Evolutionary conservation across 2,888 invertebrate species (phyloP).

Genomic region (Parnassius apollo): DNA sequence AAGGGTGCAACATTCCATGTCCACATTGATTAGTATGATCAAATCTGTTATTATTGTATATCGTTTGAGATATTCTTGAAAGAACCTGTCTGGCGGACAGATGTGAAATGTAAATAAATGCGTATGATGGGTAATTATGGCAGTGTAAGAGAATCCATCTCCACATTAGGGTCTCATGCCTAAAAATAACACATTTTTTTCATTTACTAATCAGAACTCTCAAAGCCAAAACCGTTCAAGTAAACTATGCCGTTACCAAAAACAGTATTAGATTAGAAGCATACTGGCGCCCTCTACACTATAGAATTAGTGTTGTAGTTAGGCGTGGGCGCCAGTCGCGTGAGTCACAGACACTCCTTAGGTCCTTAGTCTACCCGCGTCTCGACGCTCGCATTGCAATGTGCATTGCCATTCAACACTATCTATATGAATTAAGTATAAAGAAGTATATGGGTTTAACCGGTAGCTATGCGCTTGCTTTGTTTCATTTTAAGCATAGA

Average conservation of each 20-base stretch:
- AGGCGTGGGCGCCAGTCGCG: slow-evolving; percentile 57
- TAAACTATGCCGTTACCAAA: slow-evolving; percentile 3
- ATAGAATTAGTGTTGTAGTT: slow-evolving; percentile 45
- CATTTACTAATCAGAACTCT: too few species aligned
- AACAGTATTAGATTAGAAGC: slow-evolving; percentile 28
- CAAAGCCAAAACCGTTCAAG: background rate
- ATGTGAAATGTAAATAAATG: too few species aligned
- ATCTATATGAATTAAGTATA: slow-evolving; percentile 3
- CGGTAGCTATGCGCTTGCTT: slow-evolving; percentile 10
- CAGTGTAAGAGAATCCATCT: too few species aligned
- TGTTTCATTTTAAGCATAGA: background rate
- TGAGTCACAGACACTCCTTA: slow-evolving; percentile 64
- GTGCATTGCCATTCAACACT: slow-evolving; percentile 37
- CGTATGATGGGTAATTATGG: too few species aligned
- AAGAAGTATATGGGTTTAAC: slow-evolving; percentile 14
- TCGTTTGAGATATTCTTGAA: too few species aligned
- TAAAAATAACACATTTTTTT: too few species aligned
- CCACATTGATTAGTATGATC: too few species aligned
- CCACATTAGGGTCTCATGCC: too few species aligned
- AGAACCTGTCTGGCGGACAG: too few species aligned
- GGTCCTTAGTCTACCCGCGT: slow-evolving; percentile 44
- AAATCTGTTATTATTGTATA: too few species aligned
- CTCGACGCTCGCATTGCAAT: slow-evolving; percentile 31
- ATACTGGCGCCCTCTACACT: slow-evolving; percentile 51
- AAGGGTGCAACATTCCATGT: too few species aligned